Evolutionary conservation across 2,888 invertebrate species (phyloP).

Genomic region (Xestia ashworthii): DNA sequence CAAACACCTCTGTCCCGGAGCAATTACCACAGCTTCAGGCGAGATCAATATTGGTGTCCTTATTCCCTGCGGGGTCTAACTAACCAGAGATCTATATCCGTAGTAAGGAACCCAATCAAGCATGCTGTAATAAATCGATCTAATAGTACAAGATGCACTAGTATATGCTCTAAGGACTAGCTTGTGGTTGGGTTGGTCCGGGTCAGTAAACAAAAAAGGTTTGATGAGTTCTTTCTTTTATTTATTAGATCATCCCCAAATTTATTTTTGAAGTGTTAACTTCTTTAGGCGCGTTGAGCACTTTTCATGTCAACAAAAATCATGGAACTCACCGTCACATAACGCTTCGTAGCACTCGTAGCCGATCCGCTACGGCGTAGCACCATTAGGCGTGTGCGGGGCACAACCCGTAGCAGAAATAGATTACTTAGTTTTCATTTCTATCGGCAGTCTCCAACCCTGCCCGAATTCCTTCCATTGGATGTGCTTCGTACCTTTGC

Average conservation of each 20-base stretch:
- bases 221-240: not conserved
- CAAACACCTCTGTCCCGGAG: not conserved
- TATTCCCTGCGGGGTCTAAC: constrained; percentile 8
- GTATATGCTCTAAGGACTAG: constrained; percentile 11
- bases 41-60: constrained; percentile 28
- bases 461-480: too few species aligned
- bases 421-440: too few species aligned
- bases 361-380: too few species aligned
- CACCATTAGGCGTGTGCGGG: too few species aligned
- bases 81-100: not conserved
- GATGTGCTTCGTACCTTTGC: too few species aligned
- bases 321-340: too few species aligned
- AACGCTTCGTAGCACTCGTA: too few species aligned
- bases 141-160: constrained; percentile 21
- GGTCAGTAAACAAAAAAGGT: not conserved
- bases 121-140: constrained; percentile 18
- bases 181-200: not conserved
- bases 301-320: too few species aligned
- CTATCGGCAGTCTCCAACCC: too few species aligned
- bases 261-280: too few species aligned
- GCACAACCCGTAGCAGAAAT: too few species aligned
- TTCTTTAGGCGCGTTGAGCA: too few species aligned
- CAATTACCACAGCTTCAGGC: constrained; percentile 11
- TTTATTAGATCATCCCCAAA: not conserved
- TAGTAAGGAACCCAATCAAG: constrained; percentile 26